phyloP scores from a whole-genome alignment of 2,113 vertebrate genomes.

The Furnarius figulus region DNA sequence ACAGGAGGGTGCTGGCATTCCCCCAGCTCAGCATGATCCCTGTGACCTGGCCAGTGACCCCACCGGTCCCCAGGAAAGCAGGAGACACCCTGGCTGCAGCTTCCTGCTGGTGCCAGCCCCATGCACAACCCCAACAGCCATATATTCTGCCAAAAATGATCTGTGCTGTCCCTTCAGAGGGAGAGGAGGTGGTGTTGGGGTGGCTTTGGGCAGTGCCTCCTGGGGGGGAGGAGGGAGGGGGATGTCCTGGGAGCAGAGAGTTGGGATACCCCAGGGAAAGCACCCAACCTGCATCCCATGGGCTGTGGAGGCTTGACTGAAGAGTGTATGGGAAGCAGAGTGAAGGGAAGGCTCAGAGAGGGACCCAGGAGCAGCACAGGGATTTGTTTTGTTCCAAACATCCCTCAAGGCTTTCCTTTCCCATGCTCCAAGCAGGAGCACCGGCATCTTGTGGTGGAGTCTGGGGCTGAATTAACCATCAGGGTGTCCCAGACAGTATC shows the following conservation, averaged over 20 bases:
- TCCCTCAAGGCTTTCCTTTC: background rate
- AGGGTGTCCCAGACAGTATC: background rate
- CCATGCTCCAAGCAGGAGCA: background rate
- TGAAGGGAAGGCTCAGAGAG: background rate
- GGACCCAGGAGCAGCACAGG: background rate
- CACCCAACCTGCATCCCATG: fast-evolving
- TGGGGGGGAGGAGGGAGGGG: background rate
- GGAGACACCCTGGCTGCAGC: background rate
- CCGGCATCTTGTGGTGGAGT: fast-evolving
- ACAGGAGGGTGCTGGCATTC: background rate
- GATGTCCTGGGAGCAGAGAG: background rate
- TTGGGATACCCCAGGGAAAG: background rate
- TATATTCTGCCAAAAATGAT: background rate
- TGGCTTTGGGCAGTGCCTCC: background rate
- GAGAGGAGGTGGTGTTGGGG: background rate
- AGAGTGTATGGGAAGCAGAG: fast-evolving
- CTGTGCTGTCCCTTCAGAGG: background rate
- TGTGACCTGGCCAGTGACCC: background rate
- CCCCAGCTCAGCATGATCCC: background rate
- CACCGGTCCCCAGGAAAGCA: background rate
- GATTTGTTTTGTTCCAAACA: background rate
- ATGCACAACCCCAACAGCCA: fast-evolving
- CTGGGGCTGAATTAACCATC: background rate
- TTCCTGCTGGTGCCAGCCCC: background rate
- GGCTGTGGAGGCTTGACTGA: background rate